A percentile compares a stretch with the other conserved stretches of the same genome.
phyloP scores from a whole-genome alignment of 35 echinoderm and acorn worm genomes.

The Strongylocentrotus purpuratus region DNA sequence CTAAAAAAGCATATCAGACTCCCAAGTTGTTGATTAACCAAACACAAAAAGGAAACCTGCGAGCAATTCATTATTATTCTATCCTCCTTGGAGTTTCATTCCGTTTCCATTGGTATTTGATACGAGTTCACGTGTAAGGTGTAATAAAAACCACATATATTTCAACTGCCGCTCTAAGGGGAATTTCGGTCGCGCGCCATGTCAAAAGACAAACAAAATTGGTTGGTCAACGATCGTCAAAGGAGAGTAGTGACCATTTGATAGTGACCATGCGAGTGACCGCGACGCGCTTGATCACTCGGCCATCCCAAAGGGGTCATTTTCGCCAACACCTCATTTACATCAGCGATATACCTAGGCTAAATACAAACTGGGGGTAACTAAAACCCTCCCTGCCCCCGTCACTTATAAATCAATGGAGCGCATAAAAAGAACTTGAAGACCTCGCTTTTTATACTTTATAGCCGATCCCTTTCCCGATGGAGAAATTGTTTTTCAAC shows the following conservation, averaged over 20 bases:
- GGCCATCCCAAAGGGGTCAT: neutral
- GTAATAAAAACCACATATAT: neutral
- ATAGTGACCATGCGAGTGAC: neutral
- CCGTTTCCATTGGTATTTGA: neutral
- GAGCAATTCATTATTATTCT: neutral
- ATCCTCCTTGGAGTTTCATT: neutral
- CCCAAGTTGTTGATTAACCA: neutral
- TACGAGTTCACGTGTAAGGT: neutral
- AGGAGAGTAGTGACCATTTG: neutral
- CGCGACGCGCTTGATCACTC: neutral
- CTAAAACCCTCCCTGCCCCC: neutral
- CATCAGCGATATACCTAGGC: neutral
- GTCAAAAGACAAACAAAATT: neutral
- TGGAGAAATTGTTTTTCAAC: constrained; percentile 26
- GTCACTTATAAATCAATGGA: neutral
- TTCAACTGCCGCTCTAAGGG: neutral
- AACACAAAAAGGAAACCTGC: neutral
- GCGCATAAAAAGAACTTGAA: neutral
- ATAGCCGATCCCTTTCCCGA: neutral
- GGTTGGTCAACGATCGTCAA: neutral
- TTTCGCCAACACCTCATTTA: neutral
- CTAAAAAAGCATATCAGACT: neutral
- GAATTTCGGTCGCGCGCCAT: neutral
- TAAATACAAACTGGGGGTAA: neutral
- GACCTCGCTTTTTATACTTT: neutral